Conservation (phyloP, 2,113 vertebrate species). For the Crotophaga sulcirostris region DNA sequence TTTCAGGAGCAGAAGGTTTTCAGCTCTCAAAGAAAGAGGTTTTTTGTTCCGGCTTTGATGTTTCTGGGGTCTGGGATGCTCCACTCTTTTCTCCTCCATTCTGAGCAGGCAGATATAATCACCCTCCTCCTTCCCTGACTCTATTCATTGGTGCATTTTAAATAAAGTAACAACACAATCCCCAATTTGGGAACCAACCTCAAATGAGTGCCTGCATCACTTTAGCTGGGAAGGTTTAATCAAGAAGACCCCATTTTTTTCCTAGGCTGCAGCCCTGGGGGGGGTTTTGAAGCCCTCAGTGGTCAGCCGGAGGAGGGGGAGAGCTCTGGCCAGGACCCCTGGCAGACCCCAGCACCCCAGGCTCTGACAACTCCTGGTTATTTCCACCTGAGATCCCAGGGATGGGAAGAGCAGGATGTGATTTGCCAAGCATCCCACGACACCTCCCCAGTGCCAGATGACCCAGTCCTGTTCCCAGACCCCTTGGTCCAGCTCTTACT, state of each 20-base stretch:
- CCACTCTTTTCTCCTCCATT: background rate
- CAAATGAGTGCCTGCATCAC: background rate
- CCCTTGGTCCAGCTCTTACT: background rate
- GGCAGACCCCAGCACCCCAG: background rate
- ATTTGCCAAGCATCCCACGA: background rate
- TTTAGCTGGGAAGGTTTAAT: constrained; percentile 2
- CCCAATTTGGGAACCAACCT: constrained; percentile 20
- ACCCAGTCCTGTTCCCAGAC: background rate
- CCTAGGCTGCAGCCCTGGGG: background rate
- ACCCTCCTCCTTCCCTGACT: background rate
- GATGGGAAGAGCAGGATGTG: background rate
- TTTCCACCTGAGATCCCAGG: rapidly evolving
- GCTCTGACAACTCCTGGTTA: rapidly evolving
- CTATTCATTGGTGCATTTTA: constrained; percentile 23
- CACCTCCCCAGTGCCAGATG: background rate
- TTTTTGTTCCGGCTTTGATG: constrained; percentile 63
- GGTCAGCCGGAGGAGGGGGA: background rate
- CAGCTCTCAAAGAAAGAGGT: constrained; percentile 50
- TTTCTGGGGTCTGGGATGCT: constrained; percentile 48
- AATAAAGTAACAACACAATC: constrained; percentile 39
- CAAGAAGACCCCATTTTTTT: background rate
- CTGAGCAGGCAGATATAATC: constrained; percentile 21
- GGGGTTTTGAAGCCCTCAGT: background rate
- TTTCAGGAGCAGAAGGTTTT: constrained; percentile 66
- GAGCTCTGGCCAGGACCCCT: background rate